Evolutionary conservation across 2,797 vertebrate genomes (phyloP).

Genomic region (Neomorphus geoffroyi): DNA sequence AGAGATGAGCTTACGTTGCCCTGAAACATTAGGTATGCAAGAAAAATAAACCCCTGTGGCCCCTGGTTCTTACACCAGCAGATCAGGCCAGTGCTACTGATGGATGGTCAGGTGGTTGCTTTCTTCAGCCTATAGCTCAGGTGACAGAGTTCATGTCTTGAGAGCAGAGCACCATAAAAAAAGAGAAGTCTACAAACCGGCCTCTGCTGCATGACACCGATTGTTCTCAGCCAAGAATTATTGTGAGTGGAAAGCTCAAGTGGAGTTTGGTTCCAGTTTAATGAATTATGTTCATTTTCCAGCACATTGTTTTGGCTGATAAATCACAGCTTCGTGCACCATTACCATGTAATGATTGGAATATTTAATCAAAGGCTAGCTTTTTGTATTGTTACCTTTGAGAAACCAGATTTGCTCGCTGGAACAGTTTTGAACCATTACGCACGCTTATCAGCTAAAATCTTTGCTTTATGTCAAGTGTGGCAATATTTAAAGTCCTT

Average conservation of each 20-base stretch:
- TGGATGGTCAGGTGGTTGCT: not conserved
- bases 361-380: conserved; percentile 76
- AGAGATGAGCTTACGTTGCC: not conserved
- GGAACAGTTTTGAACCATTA: conserved; percentile 72
- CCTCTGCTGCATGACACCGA: not conserved
- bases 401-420: conserved; percentile 72
- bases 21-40: not conserved
- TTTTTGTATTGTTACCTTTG: conserved; percentile 68
- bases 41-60: not conserved
- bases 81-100: not conserved
- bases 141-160: fast-evolving
- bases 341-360: conserved; percentile 69
- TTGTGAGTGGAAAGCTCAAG: conserved; percentile 29
- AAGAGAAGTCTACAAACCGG: not conserved
- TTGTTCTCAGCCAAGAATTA: not conserved
- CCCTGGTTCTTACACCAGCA: not conserved
- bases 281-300: conserved; percentile 70
- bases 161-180: not conserved
- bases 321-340: conserved; percentile 74
- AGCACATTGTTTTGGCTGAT: conserved; percentile 72
- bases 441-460: conserved; percentile 38
- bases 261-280: conserved; percentile 41
- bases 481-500: conserved; percentile 32
- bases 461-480: conserved; percentile 42
- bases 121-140: not conserved